These are phyloP conservation scores for Ctenodactylus gundi DNA, from an alignment of 2,113 vertebrate species.

Conservation along the genomic window DNA sequence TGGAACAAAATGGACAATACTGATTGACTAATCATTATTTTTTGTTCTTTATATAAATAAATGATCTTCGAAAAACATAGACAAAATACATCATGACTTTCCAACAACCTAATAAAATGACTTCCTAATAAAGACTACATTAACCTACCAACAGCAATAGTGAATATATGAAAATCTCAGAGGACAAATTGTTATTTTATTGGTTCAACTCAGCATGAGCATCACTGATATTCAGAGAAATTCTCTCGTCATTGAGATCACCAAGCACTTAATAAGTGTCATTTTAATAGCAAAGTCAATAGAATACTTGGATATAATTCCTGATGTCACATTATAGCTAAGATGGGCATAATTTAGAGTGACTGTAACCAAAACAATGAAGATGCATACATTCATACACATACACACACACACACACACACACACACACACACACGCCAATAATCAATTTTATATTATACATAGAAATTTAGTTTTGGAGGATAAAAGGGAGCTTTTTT, in stretches of 20 bases:
- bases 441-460: slow-evolving; percentile 44
- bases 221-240: background rate
- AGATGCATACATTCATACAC: background rate
- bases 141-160: background rate
- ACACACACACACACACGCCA: background rate
- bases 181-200: background rate
- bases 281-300: background rate
- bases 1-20: too few species aligned
- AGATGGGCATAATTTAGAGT: background rate
- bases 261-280: background rate
- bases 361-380: background rate
- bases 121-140: background rate
- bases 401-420: background rate
- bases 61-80: too few species aligned
- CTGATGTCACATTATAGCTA: slow-evolving; percentile 2
- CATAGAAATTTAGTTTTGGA: background rate
- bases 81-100: too few species aligned
- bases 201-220: background rate
- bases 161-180: background rate
- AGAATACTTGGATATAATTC: slow-evolving; percentile 20
- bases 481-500: background rate
- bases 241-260: background rate
- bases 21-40: too few species aligned
- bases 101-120: too few species aligned
- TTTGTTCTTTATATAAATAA: too few species aligned